These are phyloP conservation scores for Tychaedon coryphoeus DNA, from an alignment of 2,113 vertebrate genomes.

Conservation along the genomic window DNA sequence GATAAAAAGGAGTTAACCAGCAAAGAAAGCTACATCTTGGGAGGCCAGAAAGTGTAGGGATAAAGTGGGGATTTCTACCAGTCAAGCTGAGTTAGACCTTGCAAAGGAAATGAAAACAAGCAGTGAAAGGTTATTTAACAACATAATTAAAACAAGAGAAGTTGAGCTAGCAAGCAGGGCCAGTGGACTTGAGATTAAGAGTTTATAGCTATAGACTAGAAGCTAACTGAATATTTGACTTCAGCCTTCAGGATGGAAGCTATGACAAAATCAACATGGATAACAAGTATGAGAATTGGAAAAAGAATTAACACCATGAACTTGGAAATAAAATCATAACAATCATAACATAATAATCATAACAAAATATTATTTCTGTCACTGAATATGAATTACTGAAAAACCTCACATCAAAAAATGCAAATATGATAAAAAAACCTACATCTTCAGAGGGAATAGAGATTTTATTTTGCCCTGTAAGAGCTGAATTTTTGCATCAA, in stretches of 20 bases:
- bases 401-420: neutral
- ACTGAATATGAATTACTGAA: neutral
- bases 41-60: neutral
- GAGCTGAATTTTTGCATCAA: neutral
- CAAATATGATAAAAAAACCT: neutral
- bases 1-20: neutral
- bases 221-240: neutral
- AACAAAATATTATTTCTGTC: neutral
- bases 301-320: neutral
- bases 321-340: neutral
- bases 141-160: neutral
- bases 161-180: neutral
- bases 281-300: neutral
- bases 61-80: neutral
- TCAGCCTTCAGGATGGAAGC: neutral
- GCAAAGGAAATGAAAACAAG: constrained; percentile 17
- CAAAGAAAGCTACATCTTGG: neutral
- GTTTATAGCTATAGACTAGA: neutral
- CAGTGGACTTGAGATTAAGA: neutral
- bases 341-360: neutral
- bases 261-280: neutral
- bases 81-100: neutral
- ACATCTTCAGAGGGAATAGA: neutral
- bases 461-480: neutral
- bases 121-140: neutral